Evolutionary conservation across 2,888 invertebrate genomes (phyloP), one percentile per base, ranked within the genome.

Genomic region (Atrina japonica): DNA sequence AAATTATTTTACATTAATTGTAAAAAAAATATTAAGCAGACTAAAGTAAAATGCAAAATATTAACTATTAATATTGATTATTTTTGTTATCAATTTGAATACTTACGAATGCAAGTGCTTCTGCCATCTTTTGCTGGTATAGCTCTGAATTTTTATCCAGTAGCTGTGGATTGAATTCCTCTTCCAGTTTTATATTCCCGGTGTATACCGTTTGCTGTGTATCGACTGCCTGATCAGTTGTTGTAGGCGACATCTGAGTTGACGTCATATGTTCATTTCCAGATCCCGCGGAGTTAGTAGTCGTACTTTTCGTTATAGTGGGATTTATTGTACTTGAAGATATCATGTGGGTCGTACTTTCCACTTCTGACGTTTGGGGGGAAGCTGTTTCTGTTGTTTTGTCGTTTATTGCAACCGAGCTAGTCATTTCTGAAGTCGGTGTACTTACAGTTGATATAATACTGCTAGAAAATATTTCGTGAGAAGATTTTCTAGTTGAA

Each of bases 81-180:
- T n/a, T n/a, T n/a, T n/a, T n/a, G n/a, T n/a, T n/a, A n/a, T n/a
- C n/a, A n/a, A n/a, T n/a, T n/a, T n/a, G n/a, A 9, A 41, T 43
- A 68, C 71, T 60, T 23, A 72, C 75, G 27, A 71, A 66, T 18
- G 47, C 45, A n/a, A 43, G 25, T 7, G 67, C 67, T 47, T 71
- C 55, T 18, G 27, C 53, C 35, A 43, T 61, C 21, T 64, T 64
- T 16, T 68, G 41, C 43, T 60, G 21, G 30, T 52, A 71, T 30
- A 58, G 61, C 14, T 53, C 49, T 14, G 75, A 71, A 11, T 43
- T 45, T 14, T 50, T 58, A 27, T 75, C 68, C 25, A 40, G 41
- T 1, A 70, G 58, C 3, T 61, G 35, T 5, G 56, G 47, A 25
- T 68, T 41, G 49, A 59, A 73, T 7, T 45, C 53, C 18, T 67